Evolutionary conservation across 30 jellyfish, hydroid and myxozoan genomes (phyloP).

Genomic region (Hydractinia echinata): DNA sequence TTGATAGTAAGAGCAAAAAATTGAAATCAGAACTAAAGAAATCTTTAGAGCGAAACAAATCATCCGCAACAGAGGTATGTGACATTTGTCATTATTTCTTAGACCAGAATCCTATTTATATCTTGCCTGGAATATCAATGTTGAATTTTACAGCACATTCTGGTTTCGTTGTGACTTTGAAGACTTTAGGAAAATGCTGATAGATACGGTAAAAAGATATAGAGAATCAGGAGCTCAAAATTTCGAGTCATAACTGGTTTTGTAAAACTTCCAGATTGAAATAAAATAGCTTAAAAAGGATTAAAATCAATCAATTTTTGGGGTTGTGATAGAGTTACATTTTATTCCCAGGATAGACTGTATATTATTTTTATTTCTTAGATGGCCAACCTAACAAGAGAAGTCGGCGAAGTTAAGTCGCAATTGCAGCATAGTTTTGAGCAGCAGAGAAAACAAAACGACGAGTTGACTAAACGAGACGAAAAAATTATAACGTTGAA

Average conservation of each 20-base stretch:
- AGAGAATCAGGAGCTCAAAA: too few species aligned
- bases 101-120: background rate
- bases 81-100: background rate
- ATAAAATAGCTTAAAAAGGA: too few species aligned
- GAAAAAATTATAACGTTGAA: slow-evolving; percentile 60
- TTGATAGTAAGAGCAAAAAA: slow-evolving; percentile 62
- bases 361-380: background rate
- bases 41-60: slow-evolving; percentile 48
- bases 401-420: slow-evolving; percentile 55
- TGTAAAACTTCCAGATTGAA: too few species aligned
- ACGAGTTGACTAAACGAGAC: slow-evolving; percentile 51
- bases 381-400: slow-evolving; percentile 42
- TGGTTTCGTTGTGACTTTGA: too few species aligned
- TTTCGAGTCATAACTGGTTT: too few species aligned
- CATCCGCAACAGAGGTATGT: slow-evolving; percentile 57
- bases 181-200: too few species aligned
- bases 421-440: slow-evolving; percentile 53
- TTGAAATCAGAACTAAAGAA: slow-evolving; percentile 65
- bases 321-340: too few species aligned
- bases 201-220: too few species aligned
- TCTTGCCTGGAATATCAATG: too few species aligned
- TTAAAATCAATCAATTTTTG: too few species aligned
- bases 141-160: too few species aligned
- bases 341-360: background rate
- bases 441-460: slow-evolving; percentile 47